Base-by-base conservation (phyloP, 1,140 invertebrate genomes). In the Ephestia elutella region DNA sequence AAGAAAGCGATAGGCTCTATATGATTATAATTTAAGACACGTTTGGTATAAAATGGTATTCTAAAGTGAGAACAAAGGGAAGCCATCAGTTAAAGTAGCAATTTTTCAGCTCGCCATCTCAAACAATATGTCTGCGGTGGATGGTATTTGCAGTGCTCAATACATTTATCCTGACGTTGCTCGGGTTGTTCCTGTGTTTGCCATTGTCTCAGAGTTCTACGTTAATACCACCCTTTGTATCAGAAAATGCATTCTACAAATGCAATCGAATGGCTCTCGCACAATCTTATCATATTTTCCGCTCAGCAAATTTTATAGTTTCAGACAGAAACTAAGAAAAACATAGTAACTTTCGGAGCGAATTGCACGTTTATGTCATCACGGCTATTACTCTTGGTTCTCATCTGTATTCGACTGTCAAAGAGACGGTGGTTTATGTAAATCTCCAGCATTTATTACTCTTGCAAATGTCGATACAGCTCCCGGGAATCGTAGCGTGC, bases 161-260 rank as follows among this genome's bases (percentile, higher is more conserved):
- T 86, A 86, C 73, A 82, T 82, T 82, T 82, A 73, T 78, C 54
- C 64, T 67, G 69, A 73, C 70, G 57, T 68, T 67, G 71, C 74
- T 63, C 67, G 68, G 32, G 38, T 78, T 82, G 67, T 62, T 68
- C 62, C 63, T 76, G 65, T 81, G 71, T 80, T 82, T 82, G 74
- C 75, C 68, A 78, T 83, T 82, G 83, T 84, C 78, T 82, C 75
- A 81, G 71, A 78, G 75, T 77, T 71, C 69, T 62, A 65, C 71
- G 54, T 72, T 80, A 79, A 78, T 79, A 74, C 65, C 63, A 60
- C 71, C 71, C 63, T 77, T 78, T 80, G 68, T 73, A 73, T 62
- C 68, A 70, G 63, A 78, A 74, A 75, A 73, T 70, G 66, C 65
- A 68, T 73, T 76, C 44, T 55, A 54, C 56, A 63, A 71, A 72